These are phyloP conservation scores for Galaxea fascicularis DNA, from an alignment of 92 coral and sea anemone species.

Conservation along the genomic window DNA sequence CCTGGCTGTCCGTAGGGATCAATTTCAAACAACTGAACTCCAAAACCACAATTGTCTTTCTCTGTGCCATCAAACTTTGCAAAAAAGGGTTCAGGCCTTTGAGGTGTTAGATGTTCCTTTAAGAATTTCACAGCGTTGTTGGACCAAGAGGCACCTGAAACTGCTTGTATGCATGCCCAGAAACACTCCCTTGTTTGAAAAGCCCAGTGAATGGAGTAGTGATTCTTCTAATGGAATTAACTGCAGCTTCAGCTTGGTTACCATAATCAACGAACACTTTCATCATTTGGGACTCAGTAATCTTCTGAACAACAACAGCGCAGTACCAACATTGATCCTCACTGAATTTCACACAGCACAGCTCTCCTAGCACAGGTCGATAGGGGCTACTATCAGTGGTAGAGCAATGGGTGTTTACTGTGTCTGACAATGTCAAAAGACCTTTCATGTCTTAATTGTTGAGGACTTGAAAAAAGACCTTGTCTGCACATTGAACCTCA, in stretches of 20 bases:
- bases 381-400: conserved; percentile 56
- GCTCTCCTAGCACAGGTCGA: conserved; percentile 66
- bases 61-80: conserved; percentile 48
- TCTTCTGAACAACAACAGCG: conserved; percentile 67
- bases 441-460: conserved; percentile 54
- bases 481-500: conserved; percentile 62
- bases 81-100: conserved; percentile 38
- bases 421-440: conserved; percentile 61
- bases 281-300: conserved; percentile 41
- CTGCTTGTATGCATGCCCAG: conserved; percentile 52
- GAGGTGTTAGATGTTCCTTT: conserved; percentile 32
- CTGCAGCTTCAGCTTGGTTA: conserved; percentile 51
- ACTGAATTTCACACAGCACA: conserved; percentile 74
- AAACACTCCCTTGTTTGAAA: conserved; percentile 71
- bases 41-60: not conserved
- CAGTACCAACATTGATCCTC: conserved; percentile 79
- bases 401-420: conserved; percentile 63
- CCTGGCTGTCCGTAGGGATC: conserved; percentile 32
- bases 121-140: conserved; percentile 54
- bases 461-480: conserved; percentile 68
- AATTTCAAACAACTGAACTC: conserved; percentile 67
- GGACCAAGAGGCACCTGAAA: conserved; percentile 37
- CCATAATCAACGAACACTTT: conserved; percentile 88
- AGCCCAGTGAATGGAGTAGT: conserved; percentile 56
- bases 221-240: conserved; percentile 54